Base-by-base conservation (phyloP, 2,113 vertebrate genomes). In the Menidia beryllina region DNA sequence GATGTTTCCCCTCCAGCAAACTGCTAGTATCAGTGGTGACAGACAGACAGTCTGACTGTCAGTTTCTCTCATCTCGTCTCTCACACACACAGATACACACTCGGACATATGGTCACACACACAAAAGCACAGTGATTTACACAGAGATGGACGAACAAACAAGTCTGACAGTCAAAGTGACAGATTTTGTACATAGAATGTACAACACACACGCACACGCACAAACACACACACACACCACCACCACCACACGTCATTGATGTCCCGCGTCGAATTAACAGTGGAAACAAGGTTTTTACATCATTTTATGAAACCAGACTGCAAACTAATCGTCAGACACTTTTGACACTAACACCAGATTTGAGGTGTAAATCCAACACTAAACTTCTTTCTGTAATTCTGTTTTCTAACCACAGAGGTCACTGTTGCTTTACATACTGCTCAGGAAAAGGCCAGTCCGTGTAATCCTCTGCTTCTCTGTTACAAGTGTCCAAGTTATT, bases 351-450 rank as follows among this genome's bases (percentile, higher is more conserved):
- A 63, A 7, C 11, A 56, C 30, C 9, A 20, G 9, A 34, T 59
- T 10, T n/a, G 23, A 24, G 19, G 7, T 15, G 21, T 25, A 26
- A 52, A 55, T 59, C 20, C 7, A 72, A 67, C 25, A 27, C 5
- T 69, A 5, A 10, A 24, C 1, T 7, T 15, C 11, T 51, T n/a
- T 38, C 8, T 91, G 92, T 63, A 85, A 81, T 94, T 92, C 90
- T 48, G n/a, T 23, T 64, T 69, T 47, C 20, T 66, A 86, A 77
- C 93, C 88, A 93, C 86, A 94, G 94, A 94, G 92, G 93, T 94
- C 94, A 91, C 90, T 94, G 86, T 94, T 94, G 94, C 87, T 91
- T 93, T 92, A 94, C 65, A 83, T 85, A 87, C 89, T 54, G 65
- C 67, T 38, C 5, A n/a, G 7, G 36, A 48, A 68, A 24, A 47